Base-by-base conservation (phyloP, 2,797 vertebrate species). In the Dipus sagitta region DNA sequence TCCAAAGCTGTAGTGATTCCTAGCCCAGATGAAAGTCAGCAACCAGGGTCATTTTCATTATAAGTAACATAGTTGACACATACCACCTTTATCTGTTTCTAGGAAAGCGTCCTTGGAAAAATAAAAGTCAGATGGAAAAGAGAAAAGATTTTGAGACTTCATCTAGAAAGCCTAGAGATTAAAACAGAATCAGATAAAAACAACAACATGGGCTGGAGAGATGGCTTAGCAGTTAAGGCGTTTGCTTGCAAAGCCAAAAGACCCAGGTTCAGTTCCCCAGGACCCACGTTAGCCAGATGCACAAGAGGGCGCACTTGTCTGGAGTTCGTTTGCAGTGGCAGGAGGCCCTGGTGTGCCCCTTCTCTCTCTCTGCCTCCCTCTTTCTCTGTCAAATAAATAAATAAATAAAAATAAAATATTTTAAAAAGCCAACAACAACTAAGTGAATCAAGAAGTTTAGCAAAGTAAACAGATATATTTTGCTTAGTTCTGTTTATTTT, bases 11-110 rank as follows among this genome's bases (percentile, higher is more conserved):
- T 12, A 2, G 80, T 60, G 81, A 83, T 52, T 90, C 34, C 28
- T 4, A 26, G 64, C 65, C 58, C 62, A 92, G 86, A 82, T 85
- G 92, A 94, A 93, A 93, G 77, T 77, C 32, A 87, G 38, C 52
- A 84, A 87, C 24, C 26, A 58, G 32, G n/a, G 9, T 47, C 88
- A 83, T 28, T 89, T 91, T 89, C 83, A 89, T 79, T 76, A 38
- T 58, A 70, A 92, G 42, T 65, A 67, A 80, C 68, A 28, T 80
- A 91, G 71, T 70, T 65, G 90, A 82, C 62, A 83, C 32, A 67
- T 18, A 70, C 30, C 18, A 76, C 68, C 71, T 94, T 88, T 52
- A 72, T 92, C 74, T 84, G 65, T 62, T 90, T 88, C 54, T 58
- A 79, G 60, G 32, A 62, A 95, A 80, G 71, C 6, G 12, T 6